Evolutionary conservation across 2,888 invertebrate genomes (phyloP), one percentile per base, ranked within the genome.

Genomic region (Harmothoe impar): DNA sequence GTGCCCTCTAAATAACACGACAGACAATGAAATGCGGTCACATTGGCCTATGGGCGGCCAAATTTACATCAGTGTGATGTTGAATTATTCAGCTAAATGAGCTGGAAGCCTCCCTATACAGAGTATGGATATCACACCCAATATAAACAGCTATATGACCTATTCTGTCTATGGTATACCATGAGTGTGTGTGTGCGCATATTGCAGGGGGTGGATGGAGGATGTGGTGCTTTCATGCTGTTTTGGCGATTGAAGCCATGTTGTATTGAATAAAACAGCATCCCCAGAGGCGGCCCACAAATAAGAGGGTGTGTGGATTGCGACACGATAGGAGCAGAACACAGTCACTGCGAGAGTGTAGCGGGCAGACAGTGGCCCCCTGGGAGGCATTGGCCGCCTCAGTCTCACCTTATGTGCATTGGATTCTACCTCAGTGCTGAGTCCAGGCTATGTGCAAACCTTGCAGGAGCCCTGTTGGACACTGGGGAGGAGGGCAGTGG

Each of bases 71-170:
- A 7, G 7, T 81, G 23, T 81, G 43, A 23, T 81, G 33, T 81
- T 81, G 35, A 81, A 81, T 81, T 81, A 81, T 81, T 81, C 43
- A 81, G 15, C 43, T 17, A 17, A 81, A 81, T 25, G 81, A 81
- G 43, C 10, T 43, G 62, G n/a, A 43, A 43, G 10, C 43, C 5
- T 3, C 43, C 43, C 3, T 43, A 43, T 10, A 43, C 43, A 10
- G 10, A 43, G 43, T 43, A 43, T 43, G 43, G 43, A 7, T 43
- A 43, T 43, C 43, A 43, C 43, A 43, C 43, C 43, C 43, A 43
- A 10, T 7, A 10, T 43, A 43, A 10, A 43, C 5, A 3, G 10
- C 10, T 43, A 43, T 10, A 43, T 3, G 43, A 43, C 5, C 43
- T 43, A 43, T 3, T 43, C 3, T 3, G 10, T 43, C 43, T 43